A percentile compares a stretch with the other conserved stretches of the same genome.
Evolutionary conservation across 1,140 invertebrate genomes (phyloP).

Genomic region (Zaprionus africanus): DNA sequence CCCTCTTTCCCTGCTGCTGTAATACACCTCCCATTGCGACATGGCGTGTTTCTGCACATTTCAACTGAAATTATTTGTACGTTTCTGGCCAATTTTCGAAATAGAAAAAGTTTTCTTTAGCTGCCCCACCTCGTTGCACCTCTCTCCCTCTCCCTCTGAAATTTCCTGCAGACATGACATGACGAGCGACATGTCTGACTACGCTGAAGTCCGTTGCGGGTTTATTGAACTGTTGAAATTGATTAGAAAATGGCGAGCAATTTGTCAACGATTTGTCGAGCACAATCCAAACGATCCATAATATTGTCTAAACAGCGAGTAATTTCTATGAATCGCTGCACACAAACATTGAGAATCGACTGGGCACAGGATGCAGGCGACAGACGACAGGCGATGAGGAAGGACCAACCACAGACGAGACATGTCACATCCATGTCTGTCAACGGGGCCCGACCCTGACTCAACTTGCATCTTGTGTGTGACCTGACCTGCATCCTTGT

Average conservation of each 20-base stretch:
- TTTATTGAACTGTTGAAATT: constrained; percentile 64
- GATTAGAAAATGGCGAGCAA: constrained; percentile 66
- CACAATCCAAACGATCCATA: constrained; percentile 29
- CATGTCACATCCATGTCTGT: constrained; percentile 59
- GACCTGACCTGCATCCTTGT: constrained; percentile 49
- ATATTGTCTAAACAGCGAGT: constrained; percentile 50
- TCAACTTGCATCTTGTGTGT: constrained; percentile 21
- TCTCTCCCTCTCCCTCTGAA: neutral
- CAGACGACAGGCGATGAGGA: neutral
- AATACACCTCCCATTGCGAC: constrained; percentile 43
- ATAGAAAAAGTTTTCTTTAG: constrained; percentile 70
- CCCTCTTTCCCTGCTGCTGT: neutral
- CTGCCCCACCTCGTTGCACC: neutral
- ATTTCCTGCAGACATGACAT: constrained; percentile 29
- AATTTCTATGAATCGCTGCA: constrained; percentile 40
- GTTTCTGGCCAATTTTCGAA: constrained; percentile 72
- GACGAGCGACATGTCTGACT: constrained; percentile 32
- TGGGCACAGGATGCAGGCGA: constrained; percentile 29
- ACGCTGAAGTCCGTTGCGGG: constrained; percentile 5
- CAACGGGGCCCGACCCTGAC: constrained; percentile 41
- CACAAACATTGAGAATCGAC: neutral
- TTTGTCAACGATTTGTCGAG: constrained; percentile 36
- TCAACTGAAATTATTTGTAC: constrained; percentile 61
- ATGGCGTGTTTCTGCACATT: constrained; percentile 65
- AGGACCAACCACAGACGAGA: constrained; percentile 71